These are phyloP conservation scores for Stenodera caucasica DNA, from an alignment of 2,888 invertebrate species.

Conservation along the genomic window DNA sequence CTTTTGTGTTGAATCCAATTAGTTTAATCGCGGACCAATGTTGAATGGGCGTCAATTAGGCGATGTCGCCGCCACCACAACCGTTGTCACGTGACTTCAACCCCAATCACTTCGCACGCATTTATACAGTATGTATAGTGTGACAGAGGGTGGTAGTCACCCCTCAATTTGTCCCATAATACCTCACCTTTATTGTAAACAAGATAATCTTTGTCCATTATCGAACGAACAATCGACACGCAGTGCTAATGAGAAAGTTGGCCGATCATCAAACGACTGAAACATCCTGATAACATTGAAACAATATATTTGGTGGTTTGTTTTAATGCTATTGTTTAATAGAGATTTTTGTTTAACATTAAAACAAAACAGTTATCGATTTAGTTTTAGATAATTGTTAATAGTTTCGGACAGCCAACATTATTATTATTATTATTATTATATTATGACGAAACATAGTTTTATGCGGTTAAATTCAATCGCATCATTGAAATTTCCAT, in stretches of 20 bases:
- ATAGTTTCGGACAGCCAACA: too few relatives aligned
- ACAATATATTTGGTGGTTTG: not conserved
- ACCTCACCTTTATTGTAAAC: constrained; percentile 12
- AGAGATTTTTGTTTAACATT: too few relatives aligned
- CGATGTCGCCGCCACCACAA: constrained; percentile 36
- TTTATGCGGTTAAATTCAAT: not conserved
- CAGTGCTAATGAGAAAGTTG: not conserved
- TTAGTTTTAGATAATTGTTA: too few relatives aligned
- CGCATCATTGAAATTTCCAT: not conserved
- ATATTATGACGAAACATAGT: not conserved
- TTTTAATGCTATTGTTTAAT: too few relatives aligned
- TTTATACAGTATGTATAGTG: not conserved
- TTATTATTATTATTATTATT: too few relatives aligned
- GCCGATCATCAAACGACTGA: not conserved
- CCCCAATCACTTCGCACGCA: constrained; percentile 11
- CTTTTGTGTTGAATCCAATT: constrained; percentile 53
- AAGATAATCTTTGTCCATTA: constrained; percentile 25
- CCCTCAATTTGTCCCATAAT: constrained; percentile 1
- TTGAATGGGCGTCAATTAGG: constrained; percentile 54
- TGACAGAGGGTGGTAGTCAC: too few relatives aligned
- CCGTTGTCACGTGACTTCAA: constrained; percentile 37
- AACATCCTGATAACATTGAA: not conserved
- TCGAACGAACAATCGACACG: constrained; percentile 4
- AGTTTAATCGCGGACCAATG: constrained; percentile 53
- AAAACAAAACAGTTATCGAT: too few relatives aligned